Base-by-base conservation (phyloP, 1,140 invertebrate genomes). In the Philopotamus ludificatus region DNA sequence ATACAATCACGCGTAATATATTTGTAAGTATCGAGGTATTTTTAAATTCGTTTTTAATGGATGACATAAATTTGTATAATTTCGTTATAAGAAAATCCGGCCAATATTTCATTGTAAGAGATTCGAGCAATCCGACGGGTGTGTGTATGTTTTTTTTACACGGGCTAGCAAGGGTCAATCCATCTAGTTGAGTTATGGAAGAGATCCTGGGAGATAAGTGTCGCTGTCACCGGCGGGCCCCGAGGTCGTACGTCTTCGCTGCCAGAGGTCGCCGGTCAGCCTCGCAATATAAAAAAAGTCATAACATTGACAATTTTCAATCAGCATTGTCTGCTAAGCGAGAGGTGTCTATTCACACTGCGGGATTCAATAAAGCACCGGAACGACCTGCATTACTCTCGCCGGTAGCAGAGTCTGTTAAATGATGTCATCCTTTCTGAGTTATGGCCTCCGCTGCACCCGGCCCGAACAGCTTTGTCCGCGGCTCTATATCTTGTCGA, bases 101-200 rank as follows among this genome's bases (percentile, higher is more conserved):
- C 44, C 10, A 47, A 47, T 47, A 47, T 47, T 47, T 47, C 44
- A 15, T 47, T 47, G 18, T 47, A 20, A 20, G 44, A 15, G 15
- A 47, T 16, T 7, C 44, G 15, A 16, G 44, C 10, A 47, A 47
- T 47, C 44, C 15, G 44, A 47, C 18, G 44, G 34, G 34, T 39
- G n/a, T 8, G 44, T 47, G 10, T 47, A 47, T 15, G 8, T 47
- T 47, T 8, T 47, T 47, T 47, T 15, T 47, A 7, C 44, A 3
- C 4, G 18, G 18, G 44, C 44, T 47, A 20, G 44, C 44, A 20
- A 47, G 44, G 44, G 44, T 47, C 44, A 47, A 47, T 47, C 44
- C 44, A 47, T 47, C 44, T 47, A 47, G 44, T 47, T 47, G 18
- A 47, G 44, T 47, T 47, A 47, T 47, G 44, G 44, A 7, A 47